Evolutionary conservation across 1,140 invertebrate species (phyloP), one percentile per base, ranked within the genome.

Genomic region (Lysiphlebus fabarum): DNA sequence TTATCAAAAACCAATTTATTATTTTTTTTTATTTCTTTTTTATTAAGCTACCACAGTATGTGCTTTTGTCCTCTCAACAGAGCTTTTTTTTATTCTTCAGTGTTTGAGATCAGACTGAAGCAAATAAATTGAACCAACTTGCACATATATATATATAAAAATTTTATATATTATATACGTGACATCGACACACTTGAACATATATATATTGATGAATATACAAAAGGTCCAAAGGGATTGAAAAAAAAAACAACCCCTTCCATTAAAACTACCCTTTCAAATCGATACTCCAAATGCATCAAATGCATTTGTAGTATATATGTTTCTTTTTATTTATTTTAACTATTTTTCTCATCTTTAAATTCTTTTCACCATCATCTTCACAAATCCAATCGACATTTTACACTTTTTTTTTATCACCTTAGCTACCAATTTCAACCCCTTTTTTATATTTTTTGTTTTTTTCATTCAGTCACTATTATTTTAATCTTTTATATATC

Each of bases 381-480:
- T 10, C 11, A 12, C 47, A 1, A n/a, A 51, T 36, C 49, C 49
- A 51, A 51, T 51, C 49, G 34, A 37, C 49, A 51, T 51, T 51
- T 34, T 51, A 14, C 49, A 33, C 0, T 51, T 51, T 37, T 26
- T 34, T n/a, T 51, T 26, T 49, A 26, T 34, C 48, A 36, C 48
- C 7, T 6, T 10, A 11, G n/a, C 49, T 10, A 9, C 34, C 14
- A 26, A 26, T 26, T 26, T 26, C 4, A 26, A 26, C 17, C 33
- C 3, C 4, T 3, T 40, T 51, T 37, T 9, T 51, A 14, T 51
- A 8, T 12, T 51, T 51, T 10, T 12, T 51, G 6, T 51, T 36
- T 51, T 51, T 38, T 14, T n/a, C 11, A n/a, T 51, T 4, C 49
- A 10, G n/a, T 33, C n/a, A 10, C 47, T 48, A 14, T 45, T 51